A percentile compares a stretch with the other conserved stretches of the same genome.
Evolutionary conservation across 2,113 vertebrate genomes (phyloP).

Genomic region (Syngnathus typhle): DNA sequence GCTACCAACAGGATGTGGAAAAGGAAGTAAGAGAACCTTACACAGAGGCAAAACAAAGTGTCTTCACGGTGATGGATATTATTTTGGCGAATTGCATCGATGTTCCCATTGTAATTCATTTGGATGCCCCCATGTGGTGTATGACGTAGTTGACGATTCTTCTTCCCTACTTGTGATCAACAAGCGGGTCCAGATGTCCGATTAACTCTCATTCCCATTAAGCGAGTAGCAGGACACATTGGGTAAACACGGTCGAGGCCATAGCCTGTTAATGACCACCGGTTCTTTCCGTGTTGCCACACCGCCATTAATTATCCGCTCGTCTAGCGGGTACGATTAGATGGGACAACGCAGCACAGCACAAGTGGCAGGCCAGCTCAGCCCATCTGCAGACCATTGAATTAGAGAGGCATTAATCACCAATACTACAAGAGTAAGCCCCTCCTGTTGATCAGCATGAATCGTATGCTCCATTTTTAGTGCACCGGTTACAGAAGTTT

Average conservation of each 20-base stretch:
- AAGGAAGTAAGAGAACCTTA: background rate
- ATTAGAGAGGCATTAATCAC: background rate
- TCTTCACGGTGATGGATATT: background rate
- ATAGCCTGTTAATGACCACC: background rate
- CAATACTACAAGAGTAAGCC: background rate
- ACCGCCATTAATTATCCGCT: background rate
- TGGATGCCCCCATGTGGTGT: background rate
- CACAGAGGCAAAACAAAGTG: background rate
- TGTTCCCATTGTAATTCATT: background rate
- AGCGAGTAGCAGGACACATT: background rate
- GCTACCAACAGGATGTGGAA: background rate
- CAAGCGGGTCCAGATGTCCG: constrained; percentile 1
- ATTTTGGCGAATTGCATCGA: background rate
- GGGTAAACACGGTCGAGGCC: background rate
- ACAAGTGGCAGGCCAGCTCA: background rate
- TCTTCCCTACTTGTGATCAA: constrained; percentile 6
- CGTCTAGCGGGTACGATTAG: background rate
- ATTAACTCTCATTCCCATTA: background rate
- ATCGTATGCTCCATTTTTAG: background rate
- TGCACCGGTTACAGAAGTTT: background rate
- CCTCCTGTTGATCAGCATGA: background rate
- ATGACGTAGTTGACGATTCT: background rate
- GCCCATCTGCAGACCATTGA: background rate
- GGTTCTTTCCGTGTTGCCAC: background rate
- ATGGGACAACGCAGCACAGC: background rate